These are phyloP conservation scores for Nipponacmea schrenckii DNA, from an alignment of 2,888 invertebrate species.

Conservation along the genomic window DNA sequence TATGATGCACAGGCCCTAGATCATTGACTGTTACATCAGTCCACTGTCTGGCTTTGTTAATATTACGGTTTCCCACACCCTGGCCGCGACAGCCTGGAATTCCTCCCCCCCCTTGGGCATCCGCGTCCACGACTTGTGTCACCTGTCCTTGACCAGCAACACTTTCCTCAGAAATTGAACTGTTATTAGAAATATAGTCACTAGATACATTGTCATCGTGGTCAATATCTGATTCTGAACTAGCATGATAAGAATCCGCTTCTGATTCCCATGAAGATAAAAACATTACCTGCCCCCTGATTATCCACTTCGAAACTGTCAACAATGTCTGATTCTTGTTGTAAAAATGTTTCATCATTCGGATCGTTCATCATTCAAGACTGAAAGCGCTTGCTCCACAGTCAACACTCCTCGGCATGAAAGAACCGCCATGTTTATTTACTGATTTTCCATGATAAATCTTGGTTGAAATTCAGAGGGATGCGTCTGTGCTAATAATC, in stretches of 20 bases:
- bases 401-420: not conserved
- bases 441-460: not conserved
- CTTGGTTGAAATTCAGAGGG: not conserved
- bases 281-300: not conserved
- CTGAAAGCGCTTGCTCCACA: conserved; percentile 1
- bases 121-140: not conserved
- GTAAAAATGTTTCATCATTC: not conserved
- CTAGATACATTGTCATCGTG: not conserved
- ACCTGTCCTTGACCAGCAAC: not conserved
- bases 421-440: not conserved
- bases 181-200: not conserved
- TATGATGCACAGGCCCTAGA: not conserved
- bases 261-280: not conserved
- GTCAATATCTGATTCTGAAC: not conserved
- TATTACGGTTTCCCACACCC: not conserved
- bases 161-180: not conserved
- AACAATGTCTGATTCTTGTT: not conserved
- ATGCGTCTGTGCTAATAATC: too few relatives aligned
- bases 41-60: not conserved
- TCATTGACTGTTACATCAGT: not conserved
- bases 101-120: not conserved
- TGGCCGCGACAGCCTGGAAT: not conserved
- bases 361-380: not conserved
- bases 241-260: not conserved
- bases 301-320: not conserved